Evolutionary conservation across 2,888 invertebrate species (phyloP).

Genomic region (Cerastis leucographa): DNA sequence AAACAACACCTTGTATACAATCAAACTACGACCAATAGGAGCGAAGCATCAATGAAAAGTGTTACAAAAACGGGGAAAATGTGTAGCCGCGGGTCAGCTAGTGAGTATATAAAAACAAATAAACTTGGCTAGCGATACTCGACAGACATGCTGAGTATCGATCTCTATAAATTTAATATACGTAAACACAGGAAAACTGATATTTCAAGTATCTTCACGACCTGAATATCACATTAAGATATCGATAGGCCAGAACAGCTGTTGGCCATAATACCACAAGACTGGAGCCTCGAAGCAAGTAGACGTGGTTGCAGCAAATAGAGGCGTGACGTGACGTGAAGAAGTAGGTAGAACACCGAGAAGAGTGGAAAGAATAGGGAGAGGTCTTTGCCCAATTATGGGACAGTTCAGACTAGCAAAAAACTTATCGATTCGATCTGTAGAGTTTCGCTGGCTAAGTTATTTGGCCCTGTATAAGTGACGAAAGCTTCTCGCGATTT

Average conservation of each 20-base stretch:
- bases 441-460: not conserved
- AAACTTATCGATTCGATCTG: not conserved
- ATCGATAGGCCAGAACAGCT: not conserved
- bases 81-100: too few species aligned
- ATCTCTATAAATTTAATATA: not conserved
- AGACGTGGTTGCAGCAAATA: not conserved
- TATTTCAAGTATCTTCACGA: not conserved
- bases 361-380: not conserved
- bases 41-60: too few species aligned
- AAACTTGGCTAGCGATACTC: too few species aligned
- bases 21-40: too few species aligned
- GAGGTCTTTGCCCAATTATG: not conserved
- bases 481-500: not conserved
- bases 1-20: too few species aligned
- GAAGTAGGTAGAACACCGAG: not conserved
- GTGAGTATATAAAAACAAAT: too few species aligned
- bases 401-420: not conserved
- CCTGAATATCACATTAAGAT: not conserved
- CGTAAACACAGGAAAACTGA: not conserved
- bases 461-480: not conserved
- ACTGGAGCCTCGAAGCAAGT: not conserved
- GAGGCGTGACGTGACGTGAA: too few species aligned
- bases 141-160: too few species aligned
- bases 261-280: not conserved
- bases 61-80: too few species aligned